These are phyloP conservation scores for Dicentrarchus labrax DNA, from an alignment of 2,113 vertebrate genomes.

Conservation along the genomic window DNA sequence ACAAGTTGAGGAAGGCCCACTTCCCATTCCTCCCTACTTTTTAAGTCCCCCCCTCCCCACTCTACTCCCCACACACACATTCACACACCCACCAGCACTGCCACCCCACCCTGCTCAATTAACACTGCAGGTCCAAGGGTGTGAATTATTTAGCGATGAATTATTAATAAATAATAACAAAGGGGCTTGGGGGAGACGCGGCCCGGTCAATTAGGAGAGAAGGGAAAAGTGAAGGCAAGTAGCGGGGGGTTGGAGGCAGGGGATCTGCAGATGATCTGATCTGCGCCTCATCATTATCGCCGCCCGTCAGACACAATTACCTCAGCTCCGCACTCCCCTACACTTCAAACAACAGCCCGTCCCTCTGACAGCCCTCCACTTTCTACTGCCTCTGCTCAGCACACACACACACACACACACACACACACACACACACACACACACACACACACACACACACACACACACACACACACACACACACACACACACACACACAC, in stretches of 20 bases:
- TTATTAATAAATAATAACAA: conserved; percentile 99
- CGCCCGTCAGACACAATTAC: conserved; percentile 96
- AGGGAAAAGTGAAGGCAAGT: conserved; percentile 90
- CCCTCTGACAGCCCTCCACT: conserved; percentile 75
- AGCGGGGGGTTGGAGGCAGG: conserved; percentile 87
- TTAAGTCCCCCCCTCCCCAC: neutral
- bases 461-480: neutral
- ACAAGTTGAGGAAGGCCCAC: conserved; percentile 19
- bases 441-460: neutral
- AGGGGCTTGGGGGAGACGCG: conserved; percentile 89
- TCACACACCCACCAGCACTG: conserved; percentile 29
- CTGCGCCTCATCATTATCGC: conserved; percentile 93
- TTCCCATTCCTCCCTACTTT: conserved; percentile 10
- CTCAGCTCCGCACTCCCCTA: conserved; percentile 82
- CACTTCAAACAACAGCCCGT: conserved; percentile 93
- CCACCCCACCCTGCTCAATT: conserved; percentile 88
- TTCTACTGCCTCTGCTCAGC: conserved; percentile 27
- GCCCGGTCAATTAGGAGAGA: conserved; percentile 93
- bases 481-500: conserved; percentile 7
- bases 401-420: conserved; percentile 13
- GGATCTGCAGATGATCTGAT: conserved; percentile 90
- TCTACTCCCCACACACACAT: neutral
- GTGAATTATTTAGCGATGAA: conserved; percentile 99
- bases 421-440: conserved; percentile 4
- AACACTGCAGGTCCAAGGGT: conserved; percentile 88